phyloP scores from a whole-genome alignment of 2,888 invertebrate genomes.

The Noctua janthe region DNA sequence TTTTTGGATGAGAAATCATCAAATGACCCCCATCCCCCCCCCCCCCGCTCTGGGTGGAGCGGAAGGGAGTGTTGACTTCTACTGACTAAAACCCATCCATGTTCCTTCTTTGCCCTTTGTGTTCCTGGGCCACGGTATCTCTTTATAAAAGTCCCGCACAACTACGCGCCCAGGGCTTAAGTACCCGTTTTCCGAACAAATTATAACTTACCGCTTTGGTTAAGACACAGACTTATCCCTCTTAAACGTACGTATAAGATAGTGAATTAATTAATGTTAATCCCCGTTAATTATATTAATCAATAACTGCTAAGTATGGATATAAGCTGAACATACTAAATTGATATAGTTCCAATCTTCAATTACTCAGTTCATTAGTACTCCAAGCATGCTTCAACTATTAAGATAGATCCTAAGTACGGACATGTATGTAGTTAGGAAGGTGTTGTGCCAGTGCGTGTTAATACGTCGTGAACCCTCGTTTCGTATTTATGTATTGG shows the following conservation, averaged over 20 bases:
- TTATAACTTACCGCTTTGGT: neutral
- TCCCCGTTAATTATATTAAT: neutral
- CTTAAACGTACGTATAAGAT: neutral
- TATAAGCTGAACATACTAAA: neutral
- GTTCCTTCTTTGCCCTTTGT: too few relatives aligned
- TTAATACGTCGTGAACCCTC: constrained; percentile 49
- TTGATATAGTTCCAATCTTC: neutral
- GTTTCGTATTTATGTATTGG: constrained; percentile 51
- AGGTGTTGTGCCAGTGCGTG: constrained; percentile 37
- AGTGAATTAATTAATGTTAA: neutral
- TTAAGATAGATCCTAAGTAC: constrained; percentile 20
- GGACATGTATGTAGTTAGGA: neutral
- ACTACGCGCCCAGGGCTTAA: neutral
- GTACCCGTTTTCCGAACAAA: neutral
- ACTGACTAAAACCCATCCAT: too few relatives aligned
- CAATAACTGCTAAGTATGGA: neutral
- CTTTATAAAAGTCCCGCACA: too few relatives aligned
- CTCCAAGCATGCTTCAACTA: constrained; percentile 17
- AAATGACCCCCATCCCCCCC: too few relatives aligned
- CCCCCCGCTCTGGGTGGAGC: too few relatives aligned
- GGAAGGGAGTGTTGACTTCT: too few relatives aligned
- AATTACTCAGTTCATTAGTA: constrained; percentile 29
- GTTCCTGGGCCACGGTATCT: too few relatives aligned
- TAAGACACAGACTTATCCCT: neutral
- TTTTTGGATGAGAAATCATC: too few relatives aligned